Base-by-base conservation (phyloP, 2,888 invertebrate species). In the Scrobipalpa atriplicella region DNA sequence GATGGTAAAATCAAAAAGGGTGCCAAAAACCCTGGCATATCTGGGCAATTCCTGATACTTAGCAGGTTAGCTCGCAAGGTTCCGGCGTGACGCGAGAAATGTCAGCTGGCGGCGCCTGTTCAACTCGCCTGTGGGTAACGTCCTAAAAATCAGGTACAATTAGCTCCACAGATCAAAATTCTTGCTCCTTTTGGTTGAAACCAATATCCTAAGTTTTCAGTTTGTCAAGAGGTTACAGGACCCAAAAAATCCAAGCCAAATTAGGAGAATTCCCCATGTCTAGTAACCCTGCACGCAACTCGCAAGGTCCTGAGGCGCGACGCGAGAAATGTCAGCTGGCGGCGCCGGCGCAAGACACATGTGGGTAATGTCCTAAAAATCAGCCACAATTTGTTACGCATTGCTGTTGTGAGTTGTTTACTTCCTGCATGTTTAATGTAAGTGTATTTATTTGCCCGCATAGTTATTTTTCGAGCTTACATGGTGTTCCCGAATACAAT, bases 41-140 rank as follows among this genome's bases (percentile, higher is more conserved):
- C 5, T 3, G 29, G 29, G 5, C 29, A 29, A 29, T 29, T 29
- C 5, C 29, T 29, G 29, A 29, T 29, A 29, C 29, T 5, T 29
- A 5, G 29, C 29, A 5, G 5, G 29, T 29, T 29, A 41, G 76
- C 76, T 74, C 72, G 80, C 87, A 90, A 90, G 90, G 90, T 85
- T 86, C 81, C 78, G 68, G 2, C 21, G 56, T 29, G 29, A 29
- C 10, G 56, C 8, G 81, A 79, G 83, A 90, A 91, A 91, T 92
- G 90, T 90, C 90, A 91, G 76, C 78, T 80, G 74, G 70, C 77
- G 85, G 83, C 86, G 86, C 84, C 84, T 81, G 85, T 87, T 87
- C 54, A 3, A 8, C 38, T 11, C 51, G n/a, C 29, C 19, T 19
- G 39, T 6, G 8, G 21, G 54, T 54, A 21, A 54, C 10, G 54